phyloP scores from a whole-genome alignment of 2,888 invertebrate genomes.

The Ypsolopha scabrella region DNA sequence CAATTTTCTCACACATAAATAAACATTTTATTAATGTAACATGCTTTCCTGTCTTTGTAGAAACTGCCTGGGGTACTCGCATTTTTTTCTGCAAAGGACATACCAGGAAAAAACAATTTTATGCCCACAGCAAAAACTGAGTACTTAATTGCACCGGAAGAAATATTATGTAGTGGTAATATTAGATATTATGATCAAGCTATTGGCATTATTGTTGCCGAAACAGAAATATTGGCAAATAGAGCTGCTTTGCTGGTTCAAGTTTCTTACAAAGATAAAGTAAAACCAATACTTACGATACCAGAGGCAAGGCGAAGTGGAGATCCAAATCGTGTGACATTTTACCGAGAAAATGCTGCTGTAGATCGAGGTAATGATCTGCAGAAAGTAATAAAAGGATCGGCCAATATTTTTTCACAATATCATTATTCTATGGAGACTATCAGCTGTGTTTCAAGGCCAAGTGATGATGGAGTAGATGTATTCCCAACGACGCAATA shows the following conservation, averaged over 20 bases:
- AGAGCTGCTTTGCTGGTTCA: conserved; percentile 70
- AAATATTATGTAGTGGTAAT: conserved; percentile 63
- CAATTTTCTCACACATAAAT: neutral
- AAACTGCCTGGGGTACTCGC: conserved; percentile 74
- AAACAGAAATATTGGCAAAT: conserved; percentile 64
- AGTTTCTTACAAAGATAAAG: conserved; percentile 61
- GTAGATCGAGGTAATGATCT: conserved; percentile 43
- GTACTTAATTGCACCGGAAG: conserved; percentile 30
- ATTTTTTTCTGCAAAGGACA: conserved; percentile 74
- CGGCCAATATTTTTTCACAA: conserved; percentile 66
- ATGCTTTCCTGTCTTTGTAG: conserved; percentile 37
- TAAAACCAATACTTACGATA: conserved; percentile 33
- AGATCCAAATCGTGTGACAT: neutral
- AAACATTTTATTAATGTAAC: neutral
- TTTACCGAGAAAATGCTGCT: conserved; percentile 25
- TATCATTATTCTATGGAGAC: conserved; percentile 81
- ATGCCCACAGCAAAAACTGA: conserved; percentile 25
- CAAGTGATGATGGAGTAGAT: conserved; percentile 76
- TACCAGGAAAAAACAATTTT: conserved; percentile 76
- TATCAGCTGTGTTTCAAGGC: conserved; percentile 68
- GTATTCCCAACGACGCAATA: conserved; percentile 71
- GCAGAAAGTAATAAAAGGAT: conserved; percentile 67
- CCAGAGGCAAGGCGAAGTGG: conserved; percentile 30
- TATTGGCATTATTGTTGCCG: conserved; percentile 76
- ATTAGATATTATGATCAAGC: conserved; percentile 76